Base-by-base conservation (phyloP, 2,797 vertebrate species). In the Craterocephalus amniculus region DNA sequence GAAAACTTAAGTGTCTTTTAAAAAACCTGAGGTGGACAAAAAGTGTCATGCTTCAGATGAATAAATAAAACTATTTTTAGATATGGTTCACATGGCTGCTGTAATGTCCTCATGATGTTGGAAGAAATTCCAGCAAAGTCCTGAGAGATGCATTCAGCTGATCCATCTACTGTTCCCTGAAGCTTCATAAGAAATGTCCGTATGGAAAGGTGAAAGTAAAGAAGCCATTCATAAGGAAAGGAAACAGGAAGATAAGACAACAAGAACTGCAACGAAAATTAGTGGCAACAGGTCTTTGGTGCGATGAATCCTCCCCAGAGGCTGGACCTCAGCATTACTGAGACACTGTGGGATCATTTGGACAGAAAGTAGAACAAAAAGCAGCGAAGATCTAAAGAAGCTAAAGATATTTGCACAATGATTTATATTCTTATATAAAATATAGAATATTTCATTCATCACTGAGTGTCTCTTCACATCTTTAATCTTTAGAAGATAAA, bases 401-500 rank as follows among this genome's bases (percentile, higher is more conserved):
- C 22, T 26, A 2, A 49, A 49, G 48, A 49, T 26, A 12, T 51
- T 51, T 52, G 12, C 24, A 27, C 49, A 14, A 6, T 27, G 22
- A 14, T 14, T 24, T 52, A 40, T 18, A 59, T 27, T 26, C 22
- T 40, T 4, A 29, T 26, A 18, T 4, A 29, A 29, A 27, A 29
- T 27, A 61, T 11, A 29, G 26, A 45, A 12, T 31, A 61, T n/a
- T 9, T 45, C 26, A 32, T 29, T 18, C 27, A 29, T 43, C 18
- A 13, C 18, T 27, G 20, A 20, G 26, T 48, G 5, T 52, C 24
- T 29, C 38, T 60, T 27, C 29, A 24, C 51, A 35, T 49, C 43
- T 34, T 56, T 67, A 26, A 51, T 59, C 52, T 64, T 56, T 6
- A 36, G 49, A 54, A 71, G 40, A 49, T 22, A 56, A 63, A 81